A percentile compares a stretch with the other conserved stretches of the same genome.
These are phyloP conservation scores for Anoncus sp. DNA, from an alignment of 2,888 invertebrate species.

Conservation along the genomic window DNA sequence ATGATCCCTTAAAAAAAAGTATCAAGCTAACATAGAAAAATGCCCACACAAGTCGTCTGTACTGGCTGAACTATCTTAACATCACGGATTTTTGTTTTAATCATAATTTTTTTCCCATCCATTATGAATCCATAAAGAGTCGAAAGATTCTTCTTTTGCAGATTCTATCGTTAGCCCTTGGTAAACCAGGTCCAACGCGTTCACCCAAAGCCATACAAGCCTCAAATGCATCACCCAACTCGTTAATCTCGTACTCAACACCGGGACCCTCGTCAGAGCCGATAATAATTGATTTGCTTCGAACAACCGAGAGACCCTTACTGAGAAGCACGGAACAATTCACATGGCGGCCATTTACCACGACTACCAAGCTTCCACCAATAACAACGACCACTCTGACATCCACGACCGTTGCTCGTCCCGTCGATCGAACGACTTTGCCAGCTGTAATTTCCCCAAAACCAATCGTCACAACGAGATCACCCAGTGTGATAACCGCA, in stretches of 20 bases:
- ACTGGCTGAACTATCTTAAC: no score
- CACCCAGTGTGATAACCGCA: conserved; percentile 65
- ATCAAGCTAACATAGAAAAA: no score
- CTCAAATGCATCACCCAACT: conserved; percentile 71
- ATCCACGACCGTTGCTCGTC: conserved; percentile 17
- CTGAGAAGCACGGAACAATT: conserved; percentile 58
- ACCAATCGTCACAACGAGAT: conserved; percentile 49
- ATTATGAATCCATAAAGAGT: background rate
- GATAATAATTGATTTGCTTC: conserved; percentile 76
- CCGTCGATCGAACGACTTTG: conserved; percentile 1
- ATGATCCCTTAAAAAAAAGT: no score
- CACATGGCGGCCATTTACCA: conserved; percentile 69
- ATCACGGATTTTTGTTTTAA: no score
- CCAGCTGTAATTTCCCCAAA: conserved; percentile 51
- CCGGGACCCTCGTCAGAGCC: conserved; percentile 69
- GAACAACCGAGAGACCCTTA: conserved; percentile 62
- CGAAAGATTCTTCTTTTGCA: conserved; percentile 59
- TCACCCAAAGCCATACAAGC: conserved; percentile 78
- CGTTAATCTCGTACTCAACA: conserved; percentile 58
- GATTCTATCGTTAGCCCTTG: conserved; percentile 79
- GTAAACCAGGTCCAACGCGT: conserved; percentile 76
- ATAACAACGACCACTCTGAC: conserved; percentile 40
- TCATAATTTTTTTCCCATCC: no score
- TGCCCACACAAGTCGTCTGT: no score
- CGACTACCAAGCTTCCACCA: conserved; percentile 59